Base-by-base conservation (phyloP, 1,140 invertebrate genomes). In the Anadara kagoshimensis region DNA sequence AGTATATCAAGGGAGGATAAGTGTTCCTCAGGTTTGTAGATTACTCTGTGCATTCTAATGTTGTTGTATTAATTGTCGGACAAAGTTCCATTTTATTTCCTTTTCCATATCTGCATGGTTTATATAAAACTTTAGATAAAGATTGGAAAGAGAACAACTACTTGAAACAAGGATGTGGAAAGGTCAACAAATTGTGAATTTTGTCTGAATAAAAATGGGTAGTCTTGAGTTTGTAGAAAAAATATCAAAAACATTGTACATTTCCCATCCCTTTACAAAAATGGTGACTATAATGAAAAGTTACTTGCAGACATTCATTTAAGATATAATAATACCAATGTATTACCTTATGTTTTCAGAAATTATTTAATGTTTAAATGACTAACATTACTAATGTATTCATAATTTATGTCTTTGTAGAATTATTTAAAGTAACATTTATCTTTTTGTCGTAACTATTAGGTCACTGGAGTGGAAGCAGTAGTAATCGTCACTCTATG, bases 401-500 rank as follows among this genome's bases (percentile, higher is more conserved):
- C 8, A 47, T 47, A 47, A 47, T 47, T 10, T 47, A 47, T 8
- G 8, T 16, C 8, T 47, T 47, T 47, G 45, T 47, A 16, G 16
- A n/a, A n/a, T n/a, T n/a, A 16, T 47, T 47, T 8, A 10, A 47
- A 47, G 45, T 47, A 10, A 16, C 16, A 47, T 10, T 8, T 47
- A 47, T 16, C 8, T 10, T 47, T 47, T 47, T 47, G 8, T 61
- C 1, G 2, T 61, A 43, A 58, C 54, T 62, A 80, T 7, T 58
- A 87, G 96, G 96, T 56, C 97, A 97, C 88, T 97, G 96, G 96
- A 96, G 84, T 45, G 96, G 94, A 5, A 79, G 78, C 0, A 96
- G 94, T 76, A 96, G 86, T 76, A 85, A 95, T 49, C 90, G 95
- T 69, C 94, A 95, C 26, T 90, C 89, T 0, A 54, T 90, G 29